These are phyloP conservation scores for Erethizon dorsatum DNA, from an alignment of 2,797 vertebrate genomes.

Conservation along the genomic window DNA sequence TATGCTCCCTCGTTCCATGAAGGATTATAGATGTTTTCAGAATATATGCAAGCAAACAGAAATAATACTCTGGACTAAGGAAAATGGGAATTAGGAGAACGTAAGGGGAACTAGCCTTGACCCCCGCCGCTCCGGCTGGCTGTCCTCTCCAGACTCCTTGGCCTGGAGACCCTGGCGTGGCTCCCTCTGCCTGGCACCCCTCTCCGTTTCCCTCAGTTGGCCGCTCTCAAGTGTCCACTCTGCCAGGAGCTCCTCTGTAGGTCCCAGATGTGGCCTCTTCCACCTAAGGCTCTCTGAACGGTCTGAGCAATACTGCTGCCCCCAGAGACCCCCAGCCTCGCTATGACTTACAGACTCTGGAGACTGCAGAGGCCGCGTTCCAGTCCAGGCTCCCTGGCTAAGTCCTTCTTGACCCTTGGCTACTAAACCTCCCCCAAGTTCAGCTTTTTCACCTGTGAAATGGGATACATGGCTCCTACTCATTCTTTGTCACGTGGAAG, in stretches of 20 bases:
- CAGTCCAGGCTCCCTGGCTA: neutral
- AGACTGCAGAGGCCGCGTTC: neutral
- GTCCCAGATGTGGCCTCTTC: neutral
- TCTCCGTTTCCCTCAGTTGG: neutral
- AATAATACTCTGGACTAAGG: neutral
- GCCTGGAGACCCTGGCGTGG: accelerated
- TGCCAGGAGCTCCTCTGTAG: neutral
- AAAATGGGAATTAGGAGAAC: neutral
- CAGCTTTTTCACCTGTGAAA: neutral
- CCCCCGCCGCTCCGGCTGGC: neutral
- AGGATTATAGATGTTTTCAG: neutral
- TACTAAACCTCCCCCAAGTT: neutral
- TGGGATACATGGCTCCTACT: too few relatives aligned
- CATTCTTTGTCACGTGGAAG: neutral
- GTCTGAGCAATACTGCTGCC: neutral
- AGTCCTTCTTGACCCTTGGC: neutral
- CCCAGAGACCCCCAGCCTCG: neutral
- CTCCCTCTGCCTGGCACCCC: neutral
- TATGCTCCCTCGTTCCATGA: neutral
- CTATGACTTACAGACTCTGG: neutral
- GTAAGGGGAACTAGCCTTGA: neutral
- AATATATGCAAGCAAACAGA: neutral
- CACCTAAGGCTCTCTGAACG: neutral
- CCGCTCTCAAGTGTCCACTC: neutral
- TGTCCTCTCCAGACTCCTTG: neutral